Percentiles rank a stretch among this genome's conserved stretches.
Evolutionary conservation across 2,113 vertebrate species (phyloP).

Genomic region (Carlito syrichta): DNA sequence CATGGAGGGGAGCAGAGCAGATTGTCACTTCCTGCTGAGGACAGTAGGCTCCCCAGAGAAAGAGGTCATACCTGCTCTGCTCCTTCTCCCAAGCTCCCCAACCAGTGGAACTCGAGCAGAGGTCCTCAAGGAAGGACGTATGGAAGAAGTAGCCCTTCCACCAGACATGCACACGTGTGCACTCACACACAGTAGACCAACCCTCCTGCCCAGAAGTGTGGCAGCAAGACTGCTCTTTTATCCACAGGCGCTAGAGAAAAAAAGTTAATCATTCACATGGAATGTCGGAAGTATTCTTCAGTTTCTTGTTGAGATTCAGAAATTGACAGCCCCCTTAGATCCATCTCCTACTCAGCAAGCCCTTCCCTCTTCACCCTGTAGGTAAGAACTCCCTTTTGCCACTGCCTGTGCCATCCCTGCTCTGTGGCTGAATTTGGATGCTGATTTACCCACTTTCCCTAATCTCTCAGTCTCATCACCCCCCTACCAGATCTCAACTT

Average conservation of each 20-base stretch:
- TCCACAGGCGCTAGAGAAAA: neutral
- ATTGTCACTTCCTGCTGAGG: neutral
- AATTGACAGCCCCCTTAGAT: neutral
- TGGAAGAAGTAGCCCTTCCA: no score
- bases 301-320: neutral
- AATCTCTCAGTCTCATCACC: neutral
- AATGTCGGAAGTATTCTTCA: neutral
- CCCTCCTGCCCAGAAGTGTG: neutral
- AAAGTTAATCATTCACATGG: neutral
- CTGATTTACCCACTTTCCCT: neutral
- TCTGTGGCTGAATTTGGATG: neutral
- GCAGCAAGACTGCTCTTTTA: neutral
- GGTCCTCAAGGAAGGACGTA: neutral
- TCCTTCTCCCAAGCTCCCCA: neutral
- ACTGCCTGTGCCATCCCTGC: neutral
- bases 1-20: neutral
- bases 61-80: neutral
- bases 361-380: neutral
- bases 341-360: rapidly evolving
- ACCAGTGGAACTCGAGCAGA: neutral
- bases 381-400: neutral
- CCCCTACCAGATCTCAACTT: neutral
- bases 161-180: no score
- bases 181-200: neutral
- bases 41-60: neutral